These are phyloP conservation scores for Leptopilina myrica DNA, from an alignment of 2,888 invertebrate species.

Conservation along the genomic window DNA sequence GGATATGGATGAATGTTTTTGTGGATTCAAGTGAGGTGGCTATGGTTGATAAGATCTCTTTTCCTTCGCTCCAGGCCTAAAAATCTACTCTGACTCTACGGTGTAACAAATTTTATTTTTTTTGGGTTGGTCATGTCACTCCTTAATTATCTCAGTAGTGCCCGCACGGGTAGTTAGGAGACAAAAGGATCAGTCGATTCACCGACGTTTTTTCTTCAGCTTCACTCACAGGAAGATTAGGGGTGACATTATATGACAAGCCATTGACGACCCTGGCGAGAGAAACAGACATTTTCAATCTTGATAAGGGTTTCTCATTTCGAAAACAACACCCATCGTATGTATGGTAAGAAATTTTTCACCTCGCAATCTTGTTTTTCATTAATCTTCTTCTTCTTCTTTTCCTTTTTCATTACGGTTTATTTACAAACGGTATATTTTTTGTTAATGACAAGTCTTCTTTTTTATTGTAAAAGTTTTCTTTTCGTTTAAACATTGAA, in stretches of 20 bases:
- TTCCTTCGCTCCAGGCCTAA: conserved; percentile 54
- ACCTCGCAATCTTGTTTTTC: background rate
- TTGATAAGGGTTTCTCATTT: conserved; percentile 11
- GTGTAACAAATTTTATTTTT: conserved; percentile 48
- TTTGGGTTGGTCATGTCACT: conserved; percentile 53
- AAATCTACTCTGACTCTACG: conserved; percentile 44
- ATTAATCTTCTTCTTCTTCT: background rate
- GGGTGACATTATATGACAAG: conserved; percentile 56
- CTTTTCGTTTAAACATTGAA: too few species aligned
- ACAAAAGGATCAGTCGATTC: conserved; percentile 64
- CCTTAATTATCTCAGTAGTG: conserved; percentile 66
- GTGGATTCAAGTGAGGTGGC: conserved; percentile 66
- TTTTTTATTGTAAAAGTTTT: too few species aligned
- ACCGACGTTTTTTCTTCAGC: conserved; percentile 31
- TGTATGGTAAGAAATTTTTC: conserved; percentile 14
- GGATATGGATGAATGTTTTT: conserved; percentile 58
- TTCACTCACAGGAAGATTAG: conserved; percentile 42
- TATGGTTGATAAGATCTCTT: conserved; percentile 73
- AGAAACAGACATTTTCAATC: conserved; percentile 23
- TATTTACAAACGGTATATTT: too few species aligned
- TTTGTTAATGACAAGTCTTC: too few species aligned
- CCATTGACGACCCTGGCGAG: conserved; percentile 57
- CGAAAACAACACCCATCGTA: conserved; percentile 14
- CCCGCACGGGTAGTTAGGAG: conserved; percentile 51
- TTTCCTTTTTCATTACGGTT: too few species aligned